Conservation (phyloP, 2,797 vertebrate species). For the Vultur gryphus region DNA sequence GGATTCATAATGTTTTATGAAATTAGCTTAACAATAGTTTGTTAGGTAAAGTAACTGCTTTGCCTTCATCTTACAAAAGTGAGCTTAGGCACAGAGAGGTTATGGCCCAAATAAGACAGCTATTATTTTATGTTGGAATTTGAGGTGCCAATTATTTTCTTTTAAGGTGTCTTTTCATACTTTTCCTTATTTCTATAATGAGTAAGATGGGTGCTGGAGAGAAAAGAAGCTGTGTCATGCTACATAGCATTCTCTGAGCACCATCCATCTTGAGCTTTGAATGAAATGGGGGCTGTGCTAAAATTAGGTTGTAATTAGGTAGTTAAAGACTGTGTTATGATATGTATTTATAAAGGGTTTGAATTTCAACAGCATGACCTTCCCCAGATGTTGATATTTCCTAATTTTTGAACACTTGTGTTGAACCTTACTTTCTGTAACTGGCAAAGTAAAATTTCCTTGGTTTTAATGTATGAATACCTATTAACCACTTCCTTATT, state of each 20-base stretch:
- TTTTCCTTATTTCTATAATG: not conserved
- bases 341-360: not conserved
- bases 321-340: not conserved
- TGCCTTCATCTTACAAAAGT: not conserved
- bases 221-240: not conserved
- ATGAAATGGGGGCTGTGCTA: not conserved
- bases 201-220: not conserved
- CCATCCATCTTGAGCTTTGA: not conserved
- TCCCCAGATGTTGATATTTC: not conserved
- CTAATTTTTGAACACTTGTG: not conserved
- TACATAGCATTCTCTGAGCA: not conserved
- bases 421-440: not conserved
- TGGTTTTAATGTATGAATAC: not conserved
- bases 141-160: not conserved
- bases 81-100: not conserved
- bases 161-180: not conserved
- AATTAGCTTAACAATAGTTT: not conserved
- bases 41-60: not conserved
- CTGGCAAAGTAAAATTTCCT: not conserved
- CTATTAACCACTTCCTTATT: not conserved
- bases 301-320: not conserved
- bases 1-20: not conserved
- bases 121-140: not conserved
- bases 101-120: not conserved
- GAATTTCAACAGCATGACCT: not conserved